Conservation (phyloP, 1,140 invertebrate species). For the Orius insidiosus region DNA sequence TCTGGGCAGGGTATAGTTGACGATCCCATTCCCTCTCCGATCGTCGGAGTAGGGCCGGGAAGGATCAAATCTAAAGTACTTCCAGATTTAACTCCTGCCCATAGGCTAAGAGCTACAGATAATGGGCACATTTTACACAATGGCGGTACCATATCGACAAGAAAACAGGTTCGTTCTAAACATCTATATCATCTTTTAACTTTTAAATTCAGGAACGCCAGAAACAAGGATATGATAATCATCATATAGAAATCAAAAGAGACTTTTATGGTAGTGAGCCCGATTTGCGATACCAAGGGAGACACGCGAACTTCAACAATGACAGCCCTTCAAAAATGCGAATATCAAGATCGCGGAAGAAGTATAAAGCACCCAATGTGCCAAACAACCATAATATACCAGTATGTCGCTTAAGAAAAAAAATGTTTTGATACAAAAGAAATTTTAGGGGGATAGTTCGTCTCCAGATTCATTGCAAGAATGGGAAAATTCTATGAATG, state of each 20-base stretch:
- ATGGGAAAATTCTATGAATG: constrained; percentile 27
- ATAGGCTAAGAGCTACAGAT: constrained; percentile 47
- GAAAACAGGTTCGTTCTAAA: constrained; percentile 2
- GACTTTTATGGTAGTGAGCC: constrained; percentile 48
- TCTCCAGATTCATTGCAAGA: constrained; percentile 33
- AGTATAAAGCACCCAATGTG: constrained; percentile 26
- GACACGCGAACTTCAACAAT: constrained; percentile 18
- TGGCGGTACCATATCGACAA: constrained; percentile 39
- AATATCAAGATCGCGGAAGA: constrained; percentile 26
- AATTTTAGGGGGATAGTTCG: constrained; percentile 26
- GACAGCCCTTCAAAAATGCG: constrained; percentile 27
- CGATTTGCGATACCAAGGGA: constrained; percentile 33
- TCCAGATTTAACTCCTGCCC: constrained; percentile 38
- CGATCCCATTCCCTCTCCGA: constrained; percentile 32
- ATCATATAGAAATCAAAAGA: constrained; percentile 16
- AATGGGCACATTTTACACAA: constrained; percentile 62
- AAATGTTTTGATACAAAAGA: background rate
- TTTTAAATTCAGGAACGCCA: constrained; percentile 6
- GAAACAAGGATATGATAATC: constrained; percentile 11
- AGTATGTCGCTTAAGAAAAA: too few relatives aligned
- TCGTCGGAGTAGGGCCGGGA: constrained; percentile 22
- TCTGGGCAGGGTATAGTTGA: constrained; percentile 15
- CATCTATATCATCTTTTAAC: background rate
- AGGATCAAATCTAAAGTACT: constrained; percentile 38
- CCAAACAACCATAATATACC: constrained; percentile 13